Evolutionary conservation across 1,140 invertebrate species (phyloP).

Genomic region (Oedothorax gibbosus): DNA sequence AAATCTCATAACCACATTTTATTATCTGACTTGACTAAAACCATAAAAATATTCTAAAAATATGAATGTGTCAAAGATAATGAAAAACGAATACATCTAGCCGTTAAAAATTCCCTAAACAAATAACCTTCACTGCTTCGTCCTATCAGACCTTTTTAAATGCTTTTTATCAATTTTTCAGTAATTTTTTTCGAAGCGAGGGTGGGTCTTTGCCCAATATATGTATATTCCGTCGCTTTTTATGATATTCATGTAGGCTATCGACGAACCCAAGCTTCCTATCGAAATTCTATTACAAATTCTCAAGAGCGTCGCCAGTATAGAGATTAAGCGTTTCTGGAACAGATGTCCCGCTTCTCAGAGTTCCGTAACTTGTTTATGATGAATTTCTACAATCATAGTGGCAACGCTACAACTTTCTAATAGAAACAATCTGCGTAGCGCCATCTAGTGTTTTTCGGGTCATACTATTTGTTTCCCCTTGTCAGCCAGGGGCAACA

Average conservation of each 20-base stretch:
- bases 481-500: conserved; percentile 42
- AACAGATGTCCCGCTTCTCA: conserved; percentile 51
- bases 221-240: conserved; percentile 55
- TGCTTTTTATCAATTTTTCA: conserved; percentile 28
- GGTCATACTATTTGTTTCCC: conserved; percentile 54
- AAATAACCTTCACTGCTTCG: not conserved
- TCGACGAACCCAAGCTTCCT: conserved; percentile 28
- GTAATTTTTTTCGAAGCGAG: conserved; percentile 1
- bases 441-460: conserved; percentile 40
- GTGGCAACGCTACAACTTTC: conserved; percentile 41
- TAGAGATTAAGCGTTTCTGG: conserved; percentile 39
- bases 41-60: conserved; percentile 12
- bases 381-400: conserved; percentile 55
- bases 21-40: not conserved
- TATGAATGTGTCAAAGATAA: conserved; percentile 22
- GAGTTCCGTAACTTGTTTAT: conserved; percentile 51
- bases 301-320: conserved; percentile 9
- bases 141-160: conserved; percentile 44
- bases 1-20: too few relatives aligned
- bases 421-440: conserved; percentile 57
- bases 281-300: conserved; percentile 57
- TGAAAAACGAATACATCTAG: conserved; percentile 46
- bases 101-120: conserved; percentile 26
- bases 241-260: conserved; percentile 8
- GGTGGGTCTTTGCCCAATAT: conserved; percentile 36